Base-by-base conservation (phyloP, 2,888 invertebrate genomes). In the Omphaloscelis lunosa region DNA sequence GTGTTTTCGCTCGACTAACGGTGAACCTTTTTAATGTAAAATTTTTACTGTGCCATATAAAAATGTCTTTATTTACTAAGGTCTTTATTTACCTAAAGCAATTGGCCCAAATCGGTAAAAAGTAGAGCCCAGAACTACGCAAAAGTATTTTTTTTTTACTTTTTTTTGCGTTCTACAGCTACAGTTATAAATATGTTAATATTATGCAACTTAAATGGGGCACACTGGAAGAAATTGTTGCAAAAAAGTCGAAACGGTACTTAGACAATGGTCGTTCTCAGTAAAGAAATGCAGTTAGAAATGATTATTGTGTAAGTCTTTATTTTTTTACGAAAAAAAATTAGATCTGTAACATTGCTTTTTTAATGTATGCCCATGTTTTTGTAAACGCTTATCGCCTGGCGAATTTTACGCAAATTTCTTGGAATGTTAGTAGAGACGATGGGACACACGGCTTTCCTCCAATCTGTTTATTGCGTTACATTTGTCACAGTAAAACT, bases 81-180 rank as follows among this genome's bases (percentile, higher is more conserved):
- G 90, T 90, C 83, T n/a, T n/a, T n/a, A n/a, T n/a, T n/a, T n/a
- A n/a, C n/a, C 86, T 86, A 89, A 91, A 91, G 86, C 88, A 88
- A 91, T 92, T 93, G 94, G 93, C 89, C 94, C 89, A 92, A 91
- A 94, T 94, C 91, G 90, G 93, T 96, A 96, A 96, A 96, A 96
- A 96, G 94, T 95, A 92, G 95, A 95, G 72, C 95, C 92, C 94
- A 89, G 92, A 94, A 91, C 88, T 93, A 76, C 94, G 92, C 93
- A 89, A 93, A 94, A 92, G 88, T 94, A 90, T 87, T 92, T 93
- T 82, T 93, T 82, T 94, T 93, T n/a, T n/a, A n/a, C 34, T 4
- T 87, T 92, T 93, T 82, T 93, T 82, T 94, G 93, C 79, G 89
- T 90, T 87, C 89, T 78, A 83, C 66, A 62, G 41, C 11, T 74